Evolutionary conservation across 2,113 vertebrate species (phyloP).

Genomic region (Gymnarchus niloticus): DNA sequence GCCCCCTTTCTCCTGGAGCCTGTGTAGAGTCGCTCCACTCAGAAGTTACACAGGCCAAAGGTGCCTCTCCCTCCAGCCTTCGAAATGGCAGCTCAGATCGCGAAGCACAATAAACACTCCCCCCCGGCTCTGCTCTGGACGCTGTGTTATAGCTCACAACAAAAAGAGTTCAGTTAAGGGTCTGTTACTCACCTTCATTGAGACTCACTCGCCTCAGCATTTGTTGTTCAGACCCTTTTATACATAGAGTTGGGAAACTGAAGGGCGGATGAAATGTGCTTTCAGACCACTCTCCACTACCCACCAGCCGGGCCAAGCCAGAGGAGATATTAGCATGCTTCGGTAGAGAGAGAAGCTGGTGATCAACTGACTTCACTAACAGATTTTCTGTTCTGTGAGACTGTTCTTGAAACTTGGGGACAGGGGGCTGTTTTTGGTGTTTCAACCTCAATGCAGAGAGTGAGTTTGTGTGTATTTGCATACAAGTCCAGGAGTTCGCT

Average conservation of each 20-base stretch:
- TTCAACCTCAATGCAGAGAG: neutral
- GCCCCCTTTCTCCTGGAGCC: neutral
- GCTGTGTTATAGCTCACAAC: neutral
- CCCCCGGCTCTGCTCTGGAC: neutral
- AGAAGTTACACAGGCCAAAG: too few species aligned
- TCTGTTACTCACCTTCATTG: neutral
- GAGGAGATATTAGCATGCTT: neutral
- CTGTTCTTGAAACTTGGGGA: neutral
- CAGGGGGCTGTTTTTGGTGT: neutral
- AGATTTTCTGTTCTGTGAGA: neutral
- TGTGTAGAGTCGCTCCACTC: neutral
- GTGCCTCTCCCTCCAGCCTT: neutral
- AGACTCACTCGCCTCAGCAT: neutral
- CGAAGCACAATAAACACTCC: neutral
- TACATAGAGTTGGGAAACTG: neutral
- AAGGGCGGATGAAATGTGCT: neutral
- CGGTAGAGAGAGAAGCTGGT: neutral
- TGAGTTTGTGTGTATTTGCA: neutral
- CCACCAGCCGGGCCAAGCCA: neutral
- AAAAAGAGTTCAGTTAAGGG: neutral
- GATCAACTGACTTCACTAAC: neutral
- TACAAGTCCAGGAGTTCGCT: too few species aligned
- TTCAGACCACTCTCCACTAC: neutral
- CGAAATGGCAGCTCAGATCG: neutral
- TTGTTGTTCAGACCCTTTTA: neutral